Evolutionary conservation across 2,888 invertebrate genomes (phyloP).

Genomic region (Lepidocyrtoides sp.): DNA sequence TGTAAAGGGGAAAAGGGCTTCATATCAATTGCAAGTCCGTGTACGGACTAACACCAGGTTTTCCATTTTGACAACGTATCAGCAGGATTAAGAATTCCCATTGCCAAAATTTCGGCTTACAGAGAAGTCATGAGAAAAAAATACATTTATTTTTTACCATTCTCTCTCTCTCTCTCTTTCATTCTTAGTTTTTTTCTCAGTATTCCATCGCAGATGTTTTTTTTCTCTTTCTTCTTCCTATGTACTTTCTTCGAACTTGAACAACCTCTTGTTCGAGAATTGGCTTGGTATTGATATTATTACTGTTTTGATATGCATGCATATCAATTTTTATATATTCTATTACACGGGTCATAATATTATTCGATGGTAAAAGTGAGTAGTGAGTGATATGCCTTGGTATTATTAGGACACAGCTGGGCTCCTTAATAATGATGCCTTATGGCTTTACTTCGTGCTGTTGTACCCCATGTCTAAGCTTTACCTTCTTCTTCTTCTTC

Average conservation of each 20-base stretch:
- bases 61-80: not conserved
- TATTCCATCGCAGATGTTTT: conserved; percentile 20
- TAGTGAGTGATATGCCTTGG: not conserved
- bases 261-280: not conserved
- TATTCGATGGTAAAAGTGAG: not conserved
- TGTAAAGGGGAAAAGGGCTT: conserved; percentile 39
- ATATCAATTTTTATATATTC: conserved; percentile 36
- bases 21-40: conserved; percentile 24
- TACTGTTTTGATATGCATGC: conserved; percentile 10
- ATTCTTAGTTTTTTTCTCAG: not conserved
- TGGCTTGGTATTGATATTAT: conserved; percentile 20
- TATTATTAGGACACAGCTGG: conserved; percentile 74
- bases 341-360: not conserved
- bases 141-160: too few species aligned
- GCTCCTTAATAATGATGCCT: conserved; percentile 54
- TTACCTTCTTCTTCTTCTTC: not conserved
- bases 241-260: not conserved
- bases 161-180: not conserved
- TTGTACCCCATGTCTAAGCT: too few species aligned
- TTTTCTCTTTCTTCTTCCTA: not conserved
- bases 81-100: conserved; percentile 26
- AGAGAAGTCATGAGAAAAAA: not conserved
- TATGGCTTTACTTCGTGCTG: conserved; percentile 5
- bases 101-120: not conserved
- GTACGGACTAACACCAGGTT: not conserved